phyloP scores from a whole-genome alignment of 1,140 invertebrate species.

The Aphaenogaster ashmeadi region DNA sequence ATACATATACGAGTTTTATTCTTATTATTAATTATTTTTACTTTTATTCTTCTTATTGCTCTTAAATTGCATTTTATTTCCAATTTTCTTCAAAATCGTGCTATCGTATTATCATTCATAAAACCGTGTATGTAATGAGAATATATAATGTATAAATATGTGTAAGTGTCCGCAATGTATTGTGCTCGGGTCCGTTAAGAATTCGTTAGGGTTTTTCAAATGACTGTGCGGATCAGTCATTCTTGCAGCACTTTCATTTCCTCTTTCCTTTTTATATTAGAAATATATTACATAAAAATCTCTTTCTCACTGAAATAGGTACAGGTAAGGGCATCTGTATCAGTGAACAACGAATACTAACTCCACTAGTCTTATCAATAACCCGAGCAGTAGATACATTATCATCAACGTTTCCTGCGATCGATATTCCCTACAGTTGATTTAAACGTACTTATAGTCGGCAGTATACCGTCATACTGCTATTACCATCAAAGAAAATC shows the following conservation, averaged over 20 bases:
- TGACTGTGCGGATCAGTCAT: background rate
- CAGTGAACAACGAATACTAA: background rate
- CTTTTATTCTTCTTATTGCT: background rate
- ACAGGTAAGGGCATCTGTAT: conserved; percentile 33
- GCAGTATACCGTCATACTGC: background rate
- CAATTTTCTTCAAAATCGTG: too few species aligned
- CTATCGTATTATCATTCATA: too few species aligned
- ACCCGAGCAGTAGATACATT: background rate
- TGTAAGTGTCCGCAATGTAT: background rate
- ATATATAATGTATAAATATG: too few species aligned
- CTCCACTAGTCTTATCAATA: background rate
- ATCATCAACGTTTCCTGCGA: background rate
- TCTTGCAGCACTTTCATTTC: background rate
- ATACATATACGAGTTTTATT: background rate
- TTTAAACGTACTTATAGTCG: conserved; percentile 18
- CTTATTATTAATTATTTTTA: background rate
- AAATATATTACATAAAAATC: background rate
- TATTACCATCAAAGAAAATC: background rate
- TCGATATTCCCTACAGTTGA: background rate
- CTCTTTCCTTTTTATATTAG: background rate
- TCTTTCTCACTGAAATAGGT: background rate
- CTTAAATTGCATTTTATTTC: too few species aligned
- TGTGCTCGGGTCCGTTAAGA: background rate
- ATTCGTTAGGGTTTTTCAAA: background rate
- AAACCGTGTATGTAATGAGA: too few species aligned